These are phyloP conservation scores for Sciurus vulgaris DNA, from an alignment of 2,797 vertebrate species.

Conservation along the genomic window DNA sequence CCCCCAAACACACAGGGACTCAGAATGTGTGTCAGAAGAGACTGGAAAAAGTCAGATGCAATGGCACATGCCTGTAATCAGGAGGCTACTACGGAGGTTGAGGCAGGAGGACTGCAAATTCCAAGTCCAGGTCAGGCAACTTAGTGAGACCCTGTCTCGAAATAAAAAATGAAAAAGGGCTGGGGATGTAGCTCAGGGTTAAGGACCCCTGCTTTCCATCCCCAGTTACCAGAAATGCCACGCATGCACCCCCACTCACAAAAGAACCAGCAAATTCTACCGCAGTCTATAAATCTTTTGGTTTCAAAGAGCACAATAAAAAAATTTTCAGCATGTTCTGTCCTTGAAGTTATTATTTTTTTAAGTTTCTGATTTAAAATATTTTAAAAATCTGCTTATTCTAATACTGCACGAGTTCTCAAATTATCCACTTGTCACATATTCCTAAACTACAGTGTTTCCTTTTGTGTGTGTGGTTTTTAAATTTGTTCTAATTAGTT, in stretches of 20 bases:
- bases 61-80: background rate
- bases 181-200: background rate
- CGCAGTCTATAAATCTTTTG: background rate
- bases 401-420: background rate
- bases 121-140: background rate
- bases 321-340: constrained; percentile 32
- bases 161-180: background rate
- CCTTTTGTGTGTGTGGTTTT: background rate
- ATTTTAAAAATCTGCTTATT: constrained; percentile 51
- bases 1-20: background rate
- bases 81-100: no score
- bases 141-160: background rate
- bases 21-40: background rate
- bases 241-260: no score
- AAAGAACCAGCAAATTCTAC: background rate
- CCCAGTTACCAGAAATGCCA: background rate
- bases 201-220: background rate
- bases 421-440: constrained; percentile 28
- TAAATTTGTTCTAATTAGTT: no score
- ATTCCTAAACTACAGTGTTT: background rate
- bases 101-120: no score
- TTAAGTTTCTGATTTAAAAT: constrained; percentile 9
- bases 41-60: background rate
- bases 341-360: background rate
- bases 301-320: constrained; percentile 46